Evolutionary conservation across 1,140 invertebrate genomes (phyloP).

Genomic region (Drosophila saltans): DNA sequence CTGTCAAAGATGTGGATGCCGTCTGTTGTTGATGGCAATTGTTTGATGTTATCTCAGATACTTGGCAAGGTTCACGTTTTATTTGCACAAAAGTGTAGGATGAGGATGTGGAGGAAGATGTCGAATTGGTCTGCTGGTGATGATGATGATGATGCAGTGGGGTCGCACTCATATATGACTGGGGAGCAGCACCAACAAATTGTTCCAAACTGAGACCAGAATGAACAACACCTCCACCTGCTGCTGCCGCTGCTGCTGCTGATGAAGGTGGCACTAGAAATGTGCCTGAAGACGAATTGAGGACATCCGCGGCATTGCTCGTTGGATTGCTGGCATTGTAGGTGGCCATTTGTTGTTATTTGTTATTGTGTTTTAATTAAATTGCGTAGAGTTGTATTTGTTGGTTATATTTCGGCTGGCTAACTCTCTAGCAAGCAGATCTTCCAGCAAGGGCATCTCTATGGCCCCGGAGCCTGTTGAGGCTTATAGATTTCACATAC

Average conservation of each 20-base stretch:
- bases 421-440: conserved; percentile 10
- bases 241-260: conserved; percentile 39
- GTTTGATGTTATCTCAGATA: conserved; percentile 87
- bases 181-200: conserved; percentile 40
- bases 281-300: conserved; percentile 65
- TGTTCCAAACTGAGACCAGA: conserved; percentile 37
- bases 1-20: conserved; percentile 43
- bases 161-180: conserved; percentile 56
- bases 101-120: conserved; percentile 41
- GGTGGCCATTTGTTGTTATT: conserved; percentile 67
- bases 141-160: conserved; percentile 51
- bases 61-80: conserved; percentile 87
- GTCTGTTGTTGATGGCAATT: conserved; percentile 83
- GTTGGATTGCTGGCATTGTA: conserved; percentile 63
- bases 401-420: conserved; percentile 30
- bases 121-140: conserved; percentile 75
- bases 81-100: conserved; percentile 84
- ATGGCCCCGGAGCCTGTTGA: conserved; percentile 37
- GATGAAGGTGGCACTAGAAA: conserved; percentile 67
- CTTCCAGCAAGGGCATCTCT: conserved; percentile 35
- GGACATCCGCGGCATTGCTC: conserved; percentile 64
- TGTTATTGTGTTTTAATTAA: conserved; percentile 26
- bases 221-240: conserved; percentile 23
- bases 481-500: conserved; percentile 55
- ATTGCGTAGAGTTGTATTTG: conserved; percentile 6